Evolutionary conservation across 37 sponge, comb jelly and placozoan genomes (phyloP).

Genomic region (Eunapius fragilis): DNA sequence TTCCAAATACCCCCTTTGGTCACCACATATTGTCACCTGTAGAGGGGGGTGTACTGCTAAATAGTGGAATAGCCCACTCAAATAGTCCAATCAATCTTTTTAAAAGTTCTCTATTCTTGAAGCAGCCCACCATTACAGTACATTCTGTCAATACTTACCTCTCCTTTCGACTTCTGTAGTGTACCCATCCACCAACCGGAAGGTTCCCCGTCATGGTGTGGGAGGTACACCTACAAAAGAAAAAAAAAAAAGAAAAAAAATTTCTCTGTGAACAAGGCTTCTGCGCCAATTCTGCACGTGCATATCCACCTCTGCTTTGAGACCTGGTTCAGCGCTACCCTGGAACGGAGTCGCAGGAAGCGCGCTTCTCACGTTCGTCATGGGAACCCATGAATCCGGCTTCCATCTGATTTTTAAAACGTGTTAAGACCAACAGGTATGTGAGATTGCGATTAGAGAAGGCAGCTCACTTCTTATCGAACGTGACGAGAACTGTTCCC

Average conservation of each 20-base stretch:
- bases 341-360: conserved; percentile 19
- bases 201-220: conserved; percentile 77
- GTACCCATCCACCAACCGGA: conserved; percentile 85
- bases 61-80: neutral
- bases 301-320: conserved; percentile 54
- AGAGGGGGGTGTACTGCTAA: no score
- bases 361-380: conserved; percentile 26
- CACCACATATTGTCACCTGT: no score
- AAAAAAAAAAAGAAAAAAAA: neutral
- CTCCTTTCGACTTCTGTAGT: conserved; percentile 80
- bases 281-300: neutral
- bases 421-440: no score
- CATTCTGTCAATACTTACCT: conserved; percentile 25
- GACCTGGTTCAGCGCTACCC: conserved; percentile 12
- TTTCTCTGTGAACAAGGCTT: neutral
- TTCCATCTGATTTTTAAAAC: conserved; percentile 58
- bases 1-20: no score
- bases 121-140: neutral
- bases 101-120: neutral
- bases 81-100: no score
- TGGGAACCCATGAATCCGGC: conserved; percentile 40
- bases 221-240: conserved; percentile 58
- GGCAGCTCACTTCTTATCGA: conserved; percentile 54
- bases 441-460: neutral
- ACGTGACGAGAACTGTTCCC: conserved; percentile 38